A percentile compares a stretch with the other conserved stretches of the same genome.
Evolutionary conservation across 2,797 vertebrate species (phyloP).

Genomic region (Chiroxiphia lanceolata): DNA sequence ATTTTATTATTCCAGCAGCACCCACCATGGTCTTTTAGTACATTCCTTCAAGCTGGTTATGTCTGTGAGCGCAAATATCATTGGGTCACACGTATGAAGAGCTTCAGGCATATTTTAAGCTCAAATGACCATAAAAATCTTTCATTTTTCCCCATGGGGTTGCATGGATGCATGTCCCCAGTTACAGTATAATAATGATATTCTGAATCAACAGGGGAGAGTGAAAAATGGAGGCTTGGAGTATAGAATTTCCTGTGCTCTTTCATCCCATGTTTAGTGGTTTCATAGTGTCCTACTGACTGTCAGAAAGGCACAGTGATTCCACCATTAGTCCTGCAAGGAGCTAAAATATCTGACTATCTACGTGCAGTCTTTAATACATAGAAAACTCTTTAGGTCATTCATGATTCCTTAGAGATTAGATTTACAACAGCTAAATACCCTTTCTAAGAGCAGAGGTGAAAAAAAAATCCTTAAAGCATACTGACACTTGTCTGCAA

Average conservation of each 20-base stretch:
- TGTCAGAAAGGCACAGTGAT: neutral
- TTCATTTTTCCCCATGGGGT: neutral
- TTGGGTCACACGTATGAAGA: neutral
- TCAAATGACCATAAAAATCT: neutral
- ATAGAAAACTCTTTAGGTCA: neutral
- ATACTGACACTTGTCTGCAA: neutral
- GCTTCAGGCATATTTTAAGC: neutral
- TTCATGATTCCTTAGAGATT: neutral
- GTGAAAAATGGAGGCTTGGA: neutral
- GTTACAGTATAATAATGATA: accelerated
- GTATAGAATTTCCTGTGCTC: neutral
- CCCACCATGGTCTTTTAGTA: neutral
- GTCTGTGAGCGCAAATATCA: neutral
- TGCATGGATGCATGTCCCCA: neutral
- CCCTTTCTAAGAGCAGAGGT: neutral
- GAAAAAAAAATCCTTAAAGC: neutral
- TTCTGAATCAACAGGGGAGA: neutral
- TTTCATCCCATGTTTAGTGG: neutral
- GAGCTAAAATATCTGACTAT: neutral
- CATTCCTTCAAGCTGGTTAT: neutral
- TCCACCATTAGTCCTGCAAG: neutral
- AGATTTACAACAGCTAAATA: neutral
- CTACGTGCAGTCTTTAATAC: neutral
- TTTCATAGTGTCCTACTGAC: neutral
- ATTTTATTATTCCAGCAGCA: neutral